Percentiles rank a stretch among this genome's conserved stretches.
phyloP scores from a whole-genome alignment of 1,140 invertebrate species.

The Planococcus citri region DNA sequence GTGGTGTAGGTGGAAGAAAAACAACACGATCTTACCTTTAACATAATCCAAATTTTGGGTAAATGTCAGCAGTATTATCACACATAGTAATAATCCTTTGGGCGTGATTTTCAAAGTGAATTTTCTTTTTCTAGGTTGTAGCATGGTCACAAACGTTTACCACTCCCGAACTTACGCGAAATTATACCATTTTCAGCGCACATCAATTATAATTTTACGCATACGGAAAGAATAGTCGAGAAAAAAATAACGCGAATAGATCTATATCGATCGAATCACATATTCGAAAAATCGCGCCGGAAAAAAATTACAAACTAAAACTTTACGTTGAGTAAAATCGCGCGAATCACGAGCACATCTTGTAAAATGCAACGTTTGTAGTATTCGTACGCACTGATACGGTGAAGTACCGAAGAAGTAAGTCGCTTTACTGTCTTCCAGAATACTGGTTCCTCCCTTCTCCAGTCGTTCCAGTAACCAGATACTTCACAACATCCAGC shows the following conservation, averaged over 20 bases:
- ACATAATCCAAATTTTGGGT: slow-evolving; percentile 11
- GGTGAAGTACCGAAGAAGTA: neutral
- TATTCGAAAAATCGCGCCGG: neutral
- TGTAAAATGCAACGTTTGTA: neutral
- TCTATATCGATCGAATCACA: neutral
- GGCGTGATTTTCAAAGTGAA: slow-evolving; percentile 16
- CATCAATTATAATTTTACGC: neutral
- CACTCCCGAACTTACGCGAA: neutral
- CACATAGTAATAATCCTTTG: neutral
- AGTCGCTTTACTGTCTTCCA: slow-evolving; percentile 11
- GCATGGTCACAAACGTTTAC: slow-evolving; percentile 16
- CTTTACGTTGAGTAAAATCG: slow-evolving; percentile 1
- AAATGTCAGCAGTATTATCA: slow-evolving; percentile 14
- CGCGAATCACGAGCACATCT: slow-evolving; percentile 5
- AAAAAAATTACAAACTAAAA: neutral
- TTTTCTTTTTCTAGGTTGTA: slow-evolving; percentile 13
- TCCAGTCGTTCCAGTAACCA: slow-evolving; percentile 19
- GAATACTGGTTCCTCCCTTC: slow-evolving; percentile 10
- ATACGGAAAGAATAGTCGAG: neutral
- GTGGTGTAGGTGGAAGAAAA: too few species aligned
- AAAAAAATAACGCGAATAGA: neutral
- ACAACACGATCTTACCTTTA: slow-evolving; percentile 6
- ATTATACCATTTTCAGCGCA: neutral
- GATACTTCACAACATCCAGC: slow-evolving; percentile 20
- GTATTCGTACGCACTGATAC: slow-evolving; percentile 10